Evolutionary conservation across 2,113 vertebrate genomes (phyloP), one percentile per base, ranked within the genome.

Genomic region (Podarcis raffonei): DNA sequence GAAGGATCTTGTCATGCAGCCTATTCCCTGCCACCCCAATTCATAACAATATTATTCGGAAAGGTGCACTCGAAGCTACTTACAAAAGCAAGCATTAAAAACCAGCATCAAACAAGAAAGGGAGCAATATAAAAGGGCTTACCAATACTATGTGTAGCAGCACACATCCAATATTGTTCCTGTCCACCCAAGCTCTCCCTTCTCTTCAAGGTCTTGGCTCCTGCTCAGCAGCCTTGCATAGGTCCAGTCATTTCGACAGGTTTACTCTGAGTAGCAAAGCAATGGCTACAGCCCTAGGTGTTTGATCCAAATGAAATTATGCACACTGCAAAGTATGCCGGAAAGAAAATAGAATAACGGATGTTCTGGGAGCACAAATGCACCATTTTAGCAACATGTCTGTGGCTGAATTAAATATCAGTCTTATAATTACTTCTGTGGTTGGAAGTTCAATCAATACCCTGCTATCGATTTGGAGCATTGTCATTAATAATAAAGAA

Each of bases 401-500:
- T 94, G 87, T 87, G 90, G 92, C 93, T 93, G 90, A 94, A 95
- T 96, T 94, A 92, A 94, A 94, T 96, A 97, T 95, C 95, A 94
- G 94, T 87, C 88, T 89, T 92, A 92, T 96, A 95, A 97, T 96
- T 96, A 92, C 91, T 89, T 82, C 91, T 92, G 91, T 95, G 95
- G 95, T 95, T 97, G 95, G 95, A 95, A 95, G 93, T 92, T 90
- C 93, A 93, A 94, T 92, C 94, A 88, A 92, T 91, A 95, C 92
- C 93, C 94, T 90, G 87, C 90, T 86, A 90, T 94, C 92, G 94
- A 94, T 97, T 94, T 90, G 92, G 88, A 93, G 92, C 90, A 92
- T 95, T 95, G 95, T 95, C 94, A 93, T 96, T 96, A 96, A 97
- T 96, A 97, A 94, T 95, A 94, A 84, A 96, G 48, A 87, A 94